Conservation (phyloP, 2,888 invertebrate genomes). For the Hedychridium roseum region DNA sequence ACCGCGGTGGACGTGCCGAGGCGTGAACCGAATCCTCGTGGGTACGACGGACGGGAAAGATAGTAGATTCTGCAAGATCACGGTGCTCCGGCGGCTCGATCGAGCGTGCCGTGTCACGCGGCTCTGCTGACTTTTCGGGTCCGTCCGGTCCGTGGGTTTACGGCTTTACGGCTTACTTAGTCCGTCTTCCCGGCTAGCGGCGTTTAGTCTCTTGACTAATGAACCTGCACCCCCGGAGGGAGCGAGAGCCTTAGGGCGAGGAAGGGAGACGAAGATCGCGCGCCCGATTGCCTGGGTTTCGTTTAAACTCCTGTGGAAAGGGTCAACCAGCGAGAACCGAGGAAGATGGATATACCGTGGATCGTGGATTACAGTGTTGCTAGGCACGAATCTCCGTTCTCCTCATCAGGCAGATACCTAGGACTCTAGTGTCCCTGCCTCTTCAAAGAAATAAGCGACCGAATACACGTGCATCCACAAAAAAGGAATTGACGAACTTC, state of each 20-base stretch:
- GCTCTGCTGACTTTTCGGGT: constrained; percentile 26
- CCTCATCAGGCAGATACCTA: neutral
- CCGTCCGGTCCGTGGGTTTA: constrained; percentile 32
- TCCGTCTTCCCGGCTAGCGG: constrained; percentile 30
- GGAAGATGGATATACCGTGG: constrained; percentile 38
- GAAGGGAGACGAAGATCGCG: too few species aligned
- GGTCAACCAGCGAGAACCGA: constrained; percentile 38
- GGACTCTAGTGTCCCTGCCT: neutral
- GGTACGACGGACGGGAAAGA: constrained; percentile 26
- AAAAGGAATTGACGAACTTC: neutral
- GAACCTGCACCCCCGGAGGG: constrained; percentile 39
- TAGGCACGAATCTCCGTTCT: constrained; percentile 1
- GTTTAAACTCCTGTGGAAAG: constrained; percentile 40
- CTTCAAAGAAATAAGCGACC: neutral
- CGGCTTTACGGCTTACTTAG: constrained; percentile 50
- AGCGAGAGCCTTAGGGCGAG: constrained; percentile 24
- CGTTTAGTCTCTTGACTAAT: constrained; percentile 58
- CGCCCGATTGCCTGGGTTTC: constrained; percentile 36
- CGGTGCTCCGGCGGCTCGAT: constrained; percentile 39
- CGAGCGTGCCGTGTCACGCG: constrained; percentile 24
- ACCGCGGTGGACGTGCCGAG: constrained; percentile 27
- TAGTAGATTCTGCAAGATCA: constrained; percentile 49
- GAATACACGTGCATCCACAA: neutral
- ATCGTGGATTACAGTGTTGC: constrained; percentile 5
- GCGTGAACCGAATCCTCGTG: constrained; percentile 8